Evolutionary conservation across 2,797 vertebrate species (phyloP), one percentile per base, ranked within the genome.

Genomic region (Cephalopachus bancanus): DNA sequence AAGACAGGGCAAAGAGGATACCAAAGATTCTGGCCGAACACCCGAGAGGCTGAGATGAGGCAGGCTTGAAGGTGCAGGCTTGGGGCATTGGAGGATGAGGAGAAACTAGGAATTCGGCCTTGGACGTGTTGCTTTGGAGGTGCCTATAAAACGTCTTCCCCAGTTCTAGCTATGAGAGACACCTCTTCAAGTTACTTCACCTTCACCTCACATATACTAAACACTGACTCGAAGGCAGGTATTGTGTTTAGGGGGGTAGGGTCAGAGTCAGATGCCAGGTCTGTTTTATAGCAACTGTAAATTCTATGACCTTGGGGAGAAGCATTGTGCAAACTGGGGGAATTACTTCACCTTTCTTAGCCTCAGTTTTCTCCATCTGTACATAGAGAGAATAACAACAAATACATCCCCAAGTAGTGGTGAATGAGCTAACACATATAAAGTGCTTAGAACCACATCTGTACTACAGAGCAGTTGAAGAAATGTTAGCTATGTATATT

Each of bases 381-480:
- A 96, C 90, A 85, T 33, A 80, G 44, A 88, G 83, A 95, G 86
- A 91, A 30, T 26, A 92, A 64, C 60, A 91, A 93, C 6, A 94
- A 37, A 33, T 49, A 33, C 14, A 22, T 91, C 24, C 49, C 33
- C n/a, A 51, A 49, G 44, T 62, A 17, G 49, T 14, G 74, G 37
- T 59, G 44, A 94, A 92, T 51, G 67, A 87, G 57, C 33, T 62
- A n/a, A 93, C n/a, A 81, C 16, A 64, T 2, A 5, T 26, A 28
- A 85, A 92, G 22, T 7, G 4, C 59, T 90, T 24, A 57, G 44
- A 95, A 75, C 11, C 5, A 9, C 12, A 10, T 71, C 74, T 85
- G 26, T 60, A 69, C 59, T 65, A 92, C 24, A 62, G 49, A 88
- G 57, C 62, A 89, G 51, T 44, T 89, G 64, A 64, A 7, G n/a